phyloP scores from a whole-genome alignment of 2,797 vertebrate genomes.

The Eurystomus glaucurus region DNA sequence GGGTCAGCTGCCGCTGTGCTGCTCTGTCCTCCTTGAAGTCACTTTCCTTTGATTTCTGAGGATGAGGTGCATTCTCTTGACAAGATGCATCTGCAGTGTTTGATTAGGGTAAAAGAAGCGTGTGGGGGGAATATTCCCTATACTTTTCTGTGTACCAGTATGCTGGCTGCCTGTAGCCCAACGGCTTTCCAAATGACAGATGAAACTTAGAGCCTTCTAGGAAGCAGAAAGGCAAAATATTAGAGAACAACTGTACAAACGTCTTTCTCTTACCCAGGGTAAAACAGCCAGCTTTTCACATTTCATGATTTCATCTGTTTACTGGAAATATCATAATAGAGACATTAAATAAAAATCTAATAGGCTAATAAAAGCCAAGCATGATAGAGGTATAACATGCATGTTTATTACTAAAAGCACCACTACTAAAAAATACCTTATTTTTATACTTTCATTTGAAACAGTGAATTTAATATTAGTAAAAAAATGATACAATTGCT shows the following conservation, averaged over 20 bases:
- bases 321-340: slow-evolving; percentile 28
- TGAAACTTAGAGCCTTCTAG: slow-evolving; percentile 26
- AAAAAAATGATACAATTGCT: neutral
- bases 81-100: slow-evolving; percentile 72
- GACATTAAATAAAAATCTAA: slow-evolving; percentile 12
- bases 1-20: slow-evolving; percentile 68
- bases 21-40: slow-evolving; percentile 66
- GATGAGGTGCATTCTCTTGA: slow-evolving; percentile 69
- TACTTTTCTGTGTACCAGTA: neutral
- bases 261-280: neutral
- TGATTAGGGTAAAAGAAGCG: slow-evolving; percentile 45
- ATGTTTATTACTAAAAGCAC: slow-evolving; percentile 28
- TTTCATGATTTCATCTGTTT: neutral
- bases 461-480: neutral
- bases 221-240: slow-evolving; percentile 30
- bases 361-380: slow-evolving; percentile 25
- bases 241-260: neutral
- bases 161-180: slow-evolving; percentile 27
- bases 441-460: slow-evolving; percentile 25
- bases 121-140: neutral
- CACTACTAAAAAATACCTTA: neutral
- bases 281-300: neutral
- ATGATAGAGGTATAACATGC: neutral
- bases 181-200: slow-evolving; percentile 36
- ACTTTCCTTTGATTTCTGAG: slow-evolving; percentile 71